These are phyloP conservation scores for Notodonta dromedarius DNA, from an alignment of 2,888 invertebrate species.

Conservation along the genomic window DNA sequence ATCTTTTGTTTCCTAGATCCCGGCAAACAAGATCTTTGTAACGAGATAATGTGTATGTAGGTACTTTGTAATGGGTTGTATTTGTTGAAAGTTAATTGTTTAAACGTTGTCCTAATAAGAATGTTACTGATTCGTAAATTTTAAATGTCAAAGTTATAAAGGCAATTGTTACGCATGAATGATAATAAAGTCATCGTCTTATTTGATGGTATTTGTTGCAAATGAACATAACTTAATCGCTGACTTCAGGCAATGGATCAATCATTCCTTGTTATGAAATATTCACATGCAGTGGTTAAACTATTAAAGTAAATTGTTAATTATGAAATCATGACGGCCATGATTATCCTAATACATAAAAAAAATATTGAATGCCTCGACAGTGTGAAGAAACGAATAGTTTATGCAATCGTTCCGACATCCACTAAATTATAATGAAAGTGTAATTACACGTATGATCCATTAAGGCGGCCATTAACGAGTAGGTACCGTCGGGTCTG, in stretches of 20 bases:
- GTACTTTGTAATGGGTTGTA: conserved; percentile 7
- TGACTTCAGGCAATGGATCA: neutral
- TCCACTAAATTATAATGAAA: conserved; percentile 60
- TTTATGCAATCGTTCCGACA: conserved; percentile 53
- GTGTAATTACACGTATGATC: conserved; percentile 66
- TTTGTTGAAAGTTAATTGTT: too few relatives aligned
- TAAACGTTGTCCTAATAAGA: conserved; percentile 13
- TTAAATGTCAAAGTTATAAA: conserved; percentile 12
- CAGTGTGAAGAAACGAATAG: conserved; percentile 42
- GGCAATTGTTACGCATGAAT: neutral
- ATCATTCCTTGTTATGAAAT: neutral
- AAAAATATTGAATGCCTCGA: conserved; percentile 38
- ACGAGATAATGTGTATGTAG: conserved; percentile 22
- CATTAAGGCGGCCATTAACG: conserved; percentile 63
- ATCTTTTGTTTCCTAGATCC: conserved; percentile 28
- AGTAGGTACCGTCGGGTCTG: conserved; percentile 40
- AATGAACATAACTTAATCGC: too few relatives aligned
- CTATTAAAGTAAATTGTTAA: conserved; percentile 1
- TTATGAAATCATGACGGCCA: conserved; percentile 24
- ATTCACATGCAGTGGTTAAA: neutral
- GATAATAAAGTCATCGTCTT: too few relatives aligned
- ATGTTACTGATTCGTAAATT: conserved; percentile 12
- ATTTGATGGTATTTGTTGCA: too few relatives aligned
- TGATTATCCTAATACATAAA: conserved; percentile 36
- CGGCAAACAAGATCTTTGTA: conserved; percentile 25